Evolutionary conservation across 1,140 invertebrate species (phyloP).

Genomic region (Eurosta solidaginis): DNA sequence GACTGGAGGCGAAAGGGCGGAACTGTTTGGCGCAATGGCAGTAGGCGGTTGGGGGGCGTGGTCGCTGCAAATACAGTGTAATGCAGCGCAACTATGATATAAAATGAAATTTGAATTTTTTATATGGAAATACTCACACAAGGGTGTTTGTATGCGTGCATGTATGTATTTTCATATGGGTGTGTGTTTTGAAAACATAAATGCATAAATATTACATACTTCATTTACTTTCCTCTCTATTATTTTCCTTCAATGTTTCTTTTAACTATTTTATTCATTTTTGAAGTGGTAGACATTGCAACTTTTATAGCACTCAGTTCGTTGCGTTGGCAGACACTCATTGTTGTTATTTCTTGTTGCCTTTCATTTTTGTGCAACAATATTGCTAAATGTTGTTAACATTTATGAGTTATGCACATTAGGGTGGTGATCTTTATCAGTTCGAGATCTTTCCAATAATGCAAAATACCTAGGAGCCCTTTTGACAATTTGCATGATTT

Average conservation of each 20-base stretch:
- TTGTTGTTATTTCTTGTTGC: neutral
- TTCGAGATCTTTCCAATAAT: too few relatives aligned
- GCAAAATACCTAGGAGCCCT: too few relatives aligned
- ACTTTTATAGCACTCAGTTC: neutral
- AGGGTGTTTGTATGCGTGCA: neutral
- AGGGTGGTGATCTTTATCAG: too few relatives aligned
- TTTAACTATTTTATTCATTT: constrained; percentile 6
- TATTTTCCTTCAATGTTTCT: neutral
- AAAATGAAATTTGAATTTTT: neutral
- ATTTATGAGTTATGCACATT: neutral
- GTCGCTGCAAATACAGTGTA: too few relatives aligned
- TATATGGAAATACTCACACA: neutral
- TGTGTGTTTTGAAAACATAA: too few relatives aligned
- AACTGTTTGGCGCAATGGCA: too few relatives aligned
- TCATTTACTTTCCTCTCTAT: neutral
- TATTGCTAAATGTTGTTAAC: neutral
- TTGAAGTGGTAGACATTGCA: neutral
- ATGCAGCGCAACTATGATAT: neutral
- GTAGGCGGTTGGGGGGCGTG: neutral
- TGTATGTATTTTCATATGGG: neutral
- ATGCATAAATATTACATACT: too few relatives aligned
- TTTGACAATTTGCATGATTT: too few relatives aligned
- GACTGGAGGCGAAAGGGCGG: neutral
- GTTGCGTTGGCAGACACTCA: neutral
- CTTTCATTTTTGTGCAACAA: neutral